Conservation (phyloP, 1,140 invertebrate species). For the Sitophilus oryzae region DNA sequence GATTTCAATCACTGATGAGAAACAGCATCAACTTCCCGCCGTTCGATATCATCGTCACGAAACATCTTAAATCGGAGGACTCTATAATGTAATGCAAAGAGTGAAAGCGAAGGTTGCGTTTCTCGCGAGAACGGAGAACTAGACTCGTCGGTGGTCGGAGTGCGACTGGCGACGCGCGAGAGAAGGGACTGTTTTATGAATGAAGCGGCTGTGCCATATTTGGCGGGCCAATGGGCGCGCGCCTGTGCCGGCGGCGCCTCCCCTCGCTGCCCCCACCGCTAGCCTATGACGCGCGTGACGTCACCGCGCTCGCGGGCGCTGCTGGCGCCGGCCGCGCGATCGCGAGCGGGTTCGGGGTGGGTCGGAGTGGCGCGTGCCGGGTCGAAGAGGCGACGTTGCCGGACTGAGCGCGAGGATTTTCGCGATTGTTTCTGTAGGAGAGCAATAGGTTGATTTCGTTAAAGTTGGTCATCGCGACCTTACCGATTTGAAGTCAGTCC, state of each 20-base stretch:
- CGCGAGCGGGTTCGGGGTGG: constrained; percentile 17
- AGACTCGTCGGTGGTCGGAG: constrained; percentile 16
- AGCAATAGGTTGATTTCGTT: not conserved
- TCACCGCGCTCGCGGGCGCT: constrained; percentile 26
- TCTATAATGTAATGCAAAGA: too few relatives aligned
- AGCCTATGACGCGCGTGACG: constrained; percentile 41
- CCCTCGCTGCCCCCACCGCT: constrained; percentile 29
- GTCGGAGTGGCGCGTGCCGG: constrained; percentile 22
- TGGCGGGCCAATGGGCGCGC: constrained; percentile 39
- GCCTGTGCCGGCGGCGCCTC: constrained; percentile 16
- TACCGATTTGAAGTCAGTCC: not conserved
- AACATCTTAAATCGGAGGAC: too few relatives aligned
- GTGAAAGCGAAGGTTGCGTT: too few relatives aligned
- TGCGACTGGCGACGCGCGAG: constrained; percentile 19
- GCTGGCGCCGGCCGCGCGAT: too few relatives aligned
- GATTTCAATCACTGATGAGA: too few relatives aligned
- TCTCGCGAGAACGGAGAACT: too few relatives aligned
- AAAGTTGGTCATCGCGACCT: not conserved
- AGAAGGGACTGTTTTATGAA: constrained; percentile 50
- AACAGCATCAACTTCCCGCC: too few relatives aligned
- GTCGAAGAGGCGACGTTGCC: constrained; percentile 14
- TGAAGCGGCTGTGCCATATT: constrained; percentile 50
- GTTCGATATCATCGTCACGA: too few relatives aligned
- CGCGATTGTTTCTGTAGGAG: too few relatives aligned
- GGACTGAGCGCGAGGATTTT: not conserved